phyloP scores from a whole-genome alignment of 2,797 vertebrate species.

The Clarias fuscus region DNA sequence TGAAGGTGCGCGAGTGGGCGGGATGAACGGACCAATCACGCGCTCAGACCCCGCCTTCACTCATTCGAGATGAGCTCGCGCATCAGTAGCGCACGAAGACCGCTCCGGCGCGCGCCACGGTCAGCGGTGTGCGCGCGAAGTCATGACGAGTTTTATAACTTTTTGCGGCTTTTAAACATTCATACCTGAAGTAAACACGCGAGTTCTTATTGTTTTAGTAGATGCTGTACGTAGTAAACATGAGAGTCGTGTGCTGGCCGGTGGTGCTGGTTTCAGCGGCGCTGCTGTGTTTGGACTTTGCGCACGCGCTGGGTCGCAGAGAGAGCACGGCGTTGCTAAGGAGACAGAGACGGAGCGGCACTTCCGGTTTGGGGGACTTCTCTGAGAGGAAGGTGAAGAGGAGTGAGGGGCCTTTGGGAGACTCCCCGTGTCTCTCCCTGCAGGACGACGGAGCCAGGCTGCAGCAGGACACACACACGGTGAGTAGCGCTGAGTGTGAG shows the following conservation, averaged over 20 bases:
- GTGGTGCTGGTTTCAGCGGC: slow-evolving; percentile 57
- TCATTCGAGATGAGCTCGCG: slow-evolving; percentile 39
- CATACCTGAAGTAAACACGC: not conserved
- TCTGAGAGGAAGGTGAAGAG: slow-evolving; percentile 29
- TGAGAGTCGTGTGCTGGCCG: slow-evolving; percentile 58
- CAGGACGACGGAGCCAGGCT: slow-evolving; percentile 69
- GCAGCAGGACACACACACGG: slow-evolving; percentile 82
- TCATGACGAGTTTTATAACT: slow-evolving; percentile 54
- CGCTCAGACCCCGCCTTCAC: not conserved
- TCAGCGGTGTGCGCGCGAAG: not conserved
- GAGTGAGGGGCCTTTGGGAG: slow-evolving; percentile 34
- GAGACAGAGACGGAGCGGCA: slow-evolving; percentile 49
- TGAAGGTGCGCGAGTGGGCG: slow-evolving; percentile 16
- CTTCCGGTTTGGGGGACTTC: slow-evolving; percentile 50
- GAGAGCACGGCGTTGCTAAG: slow-evolving; percentile 27
- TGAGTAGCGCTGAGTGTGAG: slow-evolving; percentile 65
- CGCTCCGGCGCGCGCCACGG: not conserved
- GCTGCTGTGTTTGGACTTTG: slow-evolving; percentile 50
- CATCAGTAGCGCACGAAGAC: slow-evolving; percentile 26
- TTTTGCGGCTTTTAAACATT: slow-evolving; percentile 34
- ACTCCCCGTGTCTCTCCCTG: slow-evolving; percentile 65
- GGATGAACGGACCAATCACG: slow-evolving; percentile 9
- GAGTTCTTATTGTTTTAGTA: no score
- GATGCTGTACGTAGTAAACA: slow-evolving; percentile 52
- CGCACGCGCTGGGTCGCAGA: slow-evolving; percentile 19